phyloP scores from a whole-genome alignment of 1,140 invertebrate genomes.

The Protaetia brevitarsis region DNA sequence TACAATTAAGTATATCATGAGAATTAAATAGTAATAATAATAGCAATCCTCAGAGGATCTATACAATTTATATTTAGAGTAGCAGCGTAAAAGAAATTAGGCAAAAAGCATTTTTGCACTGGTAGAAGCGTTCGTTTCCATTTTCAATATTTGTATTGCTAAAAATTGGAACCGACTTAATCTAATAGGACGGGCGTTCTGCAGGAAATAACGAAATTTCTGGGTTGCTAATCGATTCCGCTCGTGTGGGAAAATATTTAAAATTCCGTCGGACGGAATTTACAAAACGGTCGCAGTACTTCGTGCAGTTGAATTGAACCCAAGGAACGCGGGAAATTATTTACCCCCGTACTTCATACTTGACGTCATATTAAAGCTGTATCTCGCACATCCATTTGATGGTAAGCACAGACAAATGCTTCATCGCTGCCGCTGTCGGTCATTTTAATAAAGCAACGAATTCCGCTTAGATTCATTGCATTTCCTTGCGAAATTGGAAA shows the following conservation, averaged over 20 bases:
- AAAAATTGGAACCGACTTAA: no score
- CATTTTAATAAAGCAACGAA: slow-evolving; percentile 6
- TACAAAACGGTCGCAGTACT: neutral
- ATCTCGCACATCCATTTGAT: neutral
- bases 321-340: neutral
- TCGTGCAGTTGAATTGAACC: neutral
- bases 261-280: neutral
- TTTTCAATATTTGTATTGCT: no score
- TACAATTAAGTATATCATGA: no score
- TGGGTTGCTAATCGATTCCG: neutral
- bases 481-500: neutral
- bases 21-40: no score
- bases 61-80: no score
- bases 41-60: no score
- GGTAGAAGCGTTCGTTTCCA: no score
- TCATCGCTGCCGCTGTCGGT: neutral
- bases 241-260: neutral
- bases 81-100: no score
- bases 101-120: no score
- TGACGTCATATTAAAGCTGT: neutral
- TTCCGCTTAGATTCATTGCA: neutral
- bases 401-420: slow-evolving; percentile 1
- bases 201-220: neutral
- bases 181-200: no score
- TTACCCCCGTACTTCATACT: slow-evolving; percentile 8